Base-by-base conservation (phyloP, 2,888 invertebrate genomes). In the Heliconius erato region DNA sequence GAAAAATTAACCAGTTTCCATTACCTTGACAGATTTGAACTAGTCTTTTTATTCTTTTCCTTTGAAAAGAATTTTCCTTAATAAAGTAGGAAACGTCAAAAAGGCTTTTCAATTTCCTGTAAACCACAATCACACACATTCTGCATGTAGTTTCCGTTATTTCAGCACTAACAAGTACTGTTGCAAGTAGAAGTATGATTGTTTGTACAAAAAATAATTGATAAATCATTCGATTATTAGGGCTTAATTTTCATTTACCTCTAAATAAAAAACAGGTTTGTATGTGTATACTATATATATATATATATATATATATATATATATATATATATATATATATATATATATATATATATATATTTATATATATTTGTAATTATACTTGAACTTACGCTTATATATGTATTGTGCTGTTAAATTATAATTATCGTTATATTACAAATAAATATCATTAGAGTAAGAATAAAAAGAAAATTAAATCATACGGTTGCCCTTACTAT, bases 21-120 rank as follows among this genome's bases (percentile, higher is more conserved):
- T 32, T 32, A 3, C 6, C 6, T 32, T 32, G 32, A 5, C 32
- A 32, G 32, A 5, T 32, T 32, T 32, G 5, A 32, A 32, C 32
- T 32, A 32, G 32, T 32, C 32, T 32, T 32, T 32, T 32, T 32
- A 32, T 5, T 32, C 0, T 6, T 32, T 32, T 4, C 32, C 6
- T 32, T 32, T 32, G 32, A 32, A 32, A 32, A 32, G 16, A 26
- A 16, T n/a, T 59, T 28, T 76, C n/a, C n/a, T 19, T 59, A 79
- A 79, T 32, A 28, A 44, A 71, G 23, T 63, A 40, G 67, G 67
- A 77, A 71, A 69, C 40, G 19, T 69, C 59, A 67, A 91, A 91
- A 89, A 91, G 91, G 90, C 89, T 90, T 92, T 92, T 87, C 89
- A 91, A 92, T 92, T 92, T 92, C 92, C 92, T 89, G 86, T 85